Evolutionary conservation across 2,113 vertebrate species (phyloP).

Genomic region (Vimba vimba): DNA sequence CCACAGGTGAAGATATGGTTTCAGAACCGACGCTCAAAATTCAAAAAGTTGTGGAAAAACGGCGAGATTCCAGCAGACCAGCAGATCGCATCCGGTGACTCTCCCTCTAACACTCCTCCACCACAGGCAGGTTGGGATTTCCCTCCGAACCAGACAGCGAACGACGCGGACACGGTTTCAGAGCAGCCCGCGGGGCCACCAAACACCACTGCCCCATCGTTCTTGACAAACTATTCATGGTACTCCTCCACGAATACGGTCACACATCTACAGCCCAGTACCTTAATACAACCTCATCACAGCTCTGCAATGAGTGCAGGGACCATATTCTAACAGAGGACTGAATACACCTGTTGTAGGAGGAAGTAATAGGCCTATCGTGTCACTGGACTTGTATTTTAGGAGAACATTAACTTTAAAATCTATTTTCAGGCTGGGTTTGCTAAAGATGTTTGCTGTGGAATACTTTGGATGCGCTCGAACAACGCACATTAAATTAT

Average conservation of each 20-base stretch:
- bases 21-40: conserved; percentile 91
- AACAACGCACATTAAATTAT: conserved; percentile 53
- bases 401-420: conserved; percentile 20
- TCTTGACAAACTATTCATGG: conserved; percentile 85
- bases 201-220: conserved; percentile 83
- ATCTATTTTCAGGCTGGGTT: conserved; percentile 29
- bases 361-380: neutral
- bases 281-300: conserved; percentile 83
- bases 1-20: conserved; percentile 90
- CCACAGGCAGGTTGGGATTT: conserved; percentile 85
- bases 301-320: conserved; percentile 83
- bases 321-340: conserved; percentile 79
- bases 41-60: conserved; percentile 93
- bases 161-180: conserved; percentile 57
- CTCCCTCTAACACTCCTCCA: conserved; percentile 86
- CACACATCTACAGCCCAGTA: conserved; percentile 79
- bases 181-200: conserved; percentile 73
- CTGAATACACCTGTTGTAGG: conserved; percentile 60
- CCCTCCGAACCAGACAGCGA: conserved; percentile 72
- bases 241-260: conserved; percentile 77
- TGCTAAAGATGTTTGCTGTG: conserved; percentile 37
- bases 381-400: conserved; percentile 45
- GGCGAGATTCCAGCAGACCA: conserved; percentile 88
- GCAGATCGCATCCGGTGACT: conserved; percentile 87
- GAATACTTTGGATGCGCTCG: conserved; percentile 42